phyloP scores from a whole-genome alignment of 2,888 invertebrate genomes.

The Sinhomidia bicolor region DNA sequence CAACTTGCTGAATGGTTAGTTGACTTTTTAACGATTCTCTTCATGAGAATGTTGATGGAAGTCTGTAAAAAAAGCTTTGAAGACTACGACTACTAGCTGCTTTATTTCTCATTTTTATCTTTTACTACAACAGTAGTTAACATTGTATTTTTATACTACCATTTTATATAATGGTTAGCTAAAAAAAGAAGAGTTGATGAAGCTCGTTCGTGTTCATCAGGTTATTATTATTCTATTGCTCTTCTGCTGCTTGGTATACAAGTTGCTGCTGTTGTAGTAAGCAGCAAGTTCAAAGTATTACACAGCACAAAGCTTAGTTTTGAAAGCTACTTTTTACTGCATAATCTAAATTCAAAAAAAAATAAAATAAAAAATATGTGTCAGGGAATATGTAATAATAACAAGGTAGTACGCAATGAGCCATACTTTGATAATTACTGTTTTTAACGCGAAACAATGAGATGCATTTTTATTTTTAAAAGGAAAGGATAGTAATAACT shows the following conservation, averaged over 20 bases:
- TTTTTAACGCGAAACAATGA: background rate
- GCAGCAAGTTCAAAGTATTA: too few relatives aligned
- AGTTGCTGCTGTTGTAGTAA: too few relatives aligned
- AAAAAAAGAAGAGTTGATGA: background rate
- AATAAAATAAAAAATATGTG: too few relatives aligned
- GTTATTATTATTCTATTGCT: too few relatives aligned
- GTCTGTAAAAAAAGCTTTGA: slow-evolving; percentile 20
- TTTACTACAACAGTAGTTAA: background rate
- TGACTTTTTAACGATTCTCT: background rate
- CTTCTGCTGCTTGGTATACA: too few relatives aligned
- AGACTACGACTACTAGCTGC: background rate
- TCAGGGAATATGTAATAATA: too few relatives aligned
- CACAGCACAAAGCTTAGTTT: too few relatives aligned
- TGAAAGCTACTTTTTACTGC: too few relatives aligned
- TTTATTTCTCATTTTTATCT: slow-evolving; percentile 14
- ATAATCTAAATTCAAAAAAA: too few relatives aligned
- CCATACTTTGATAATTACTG: background rate
- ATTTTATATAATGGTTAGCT: background rate
- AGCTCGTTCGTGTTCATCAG: background rate
- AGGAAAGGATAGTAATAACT: too few relatives aligned
- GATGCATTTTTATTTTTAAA: too few relatives aligned
- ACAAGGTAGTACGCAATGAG: background rate
- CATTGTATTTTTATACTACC: background rate
- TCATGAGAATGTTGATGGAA: slow-evolving; percentile 52
- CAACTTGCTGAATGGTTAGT: background rate